Base-by-base conservation (phyloP, 2,113 vertebrate species). In the Catagonus wagneri region DNA sequence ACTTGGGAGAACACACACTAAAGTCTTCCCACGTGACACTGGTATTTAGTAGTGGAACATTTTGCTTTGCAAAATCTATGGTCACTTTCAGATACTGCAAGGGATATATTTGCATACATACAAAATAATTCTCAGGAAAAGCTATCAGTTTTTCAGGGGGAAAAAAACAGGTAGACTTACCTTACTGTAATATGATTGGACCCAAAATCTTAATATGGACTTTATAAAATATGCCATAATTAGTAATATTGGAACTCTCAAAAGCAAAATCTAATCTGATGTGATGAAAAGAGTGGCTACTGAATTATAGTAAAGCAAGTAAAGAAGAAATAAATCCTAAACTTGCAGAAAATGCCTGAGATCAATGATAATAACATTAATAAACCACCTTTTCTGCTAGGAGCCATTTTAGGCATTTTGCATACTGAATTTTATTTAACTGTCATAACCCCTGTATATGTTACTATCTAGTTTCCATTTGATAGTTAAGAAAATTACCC, bases 41-140 rank as follows among this genome's bases (percentile, higher is more conserved):
- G 22, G 16, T 23, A 52, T 65, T 69, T 29, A 88, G 10, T 20
- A 34, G 20, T 4, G 13, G 79, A 78, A 75, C 0, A 88, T 63
- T 90, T 95, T 94, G 85, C 75, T 92, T 94, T 83, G 81, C 68
- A 97, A 91, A 96, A n/a, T 84, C 17, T 93, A 4, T 54, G 68
- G 87, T 65, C 72, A 90, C 50, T 81, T 87, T 93, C 85, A 96
- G 89, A 93, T 90, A 89, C 13, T 12, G 7, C 22, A 74, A 75
- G 54, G 52, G 85, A 84, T 58, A 50, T 11, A 72, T 96, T 94
- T 95, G 36, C 50, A 94, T 83, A 6, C 32, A 90, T n/a, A 68
- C 76, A 96, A 96, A 94, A 90, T 56, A 72, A 95, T 85, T 85
- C 34, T 29, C 78, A 96, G 81, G 32, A 72, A 96, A 95, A 84